Conservation (phyloP, 2,888 invertebrate genomes). For the Tipula lateralis region DNA sequence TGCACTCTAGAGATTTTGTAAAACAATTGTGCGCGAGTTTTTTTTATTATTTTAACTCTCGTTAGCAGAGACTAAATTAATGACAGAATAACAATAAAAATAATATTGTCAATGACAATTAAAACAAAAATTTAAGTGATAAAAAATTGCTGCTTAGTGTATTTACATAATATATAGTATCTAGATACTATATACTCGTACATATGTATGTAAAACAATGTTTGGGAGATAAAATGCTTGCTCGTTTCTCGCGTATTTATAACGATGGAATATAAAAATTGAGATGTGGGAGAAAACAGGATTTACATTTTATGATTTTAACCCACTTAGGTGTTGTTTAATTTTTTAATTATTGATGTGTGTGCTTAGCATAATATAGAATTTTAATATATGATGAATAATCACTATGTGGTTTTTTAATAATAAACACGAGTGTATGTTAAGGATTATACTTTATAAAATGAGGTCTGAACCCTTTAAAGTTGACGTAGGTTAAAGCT, state of each 20-base stretch:
- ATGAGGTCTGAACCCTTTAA: no score
- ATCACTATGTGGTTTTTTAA: neutral
- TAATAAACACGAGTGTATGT: neutral
- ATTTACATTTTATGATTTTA: neutral
- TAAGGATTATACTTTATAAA: neutral
- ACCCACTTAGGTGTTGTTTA: neutral
- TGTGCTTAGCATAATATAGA: neutral
- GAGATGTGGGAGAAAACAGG: neutral
- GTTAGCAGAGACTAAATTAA: neutral
- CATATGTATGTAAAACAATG: neutral
- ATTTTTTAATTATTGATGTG: neutral
- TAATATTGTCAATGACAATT: constrained; percentile 5
- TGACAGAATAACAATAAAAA: neutral
- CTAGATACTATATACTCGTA: neutral
- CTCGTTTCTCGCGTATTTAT: neutral
- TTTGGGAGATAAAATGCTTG: neutral
- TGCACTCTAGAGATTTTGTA: neutral
- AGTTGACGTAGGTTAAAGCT: no score
- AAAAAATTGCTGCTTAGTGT: neutral
- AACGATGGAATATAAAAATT: neutral
- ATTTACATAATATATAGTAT: no score
- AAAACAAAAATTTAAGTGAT: neutral
- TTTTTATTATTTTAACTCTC: neutral
- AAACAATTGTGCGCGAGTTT: neutral
- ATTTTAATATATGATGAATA: neutral